Percentiles rank a stretch among this genome's conserved stretches.
Conservation (phyloP, 1,140 invertebrate species). For the Dreissena rostriformis region DNA sequence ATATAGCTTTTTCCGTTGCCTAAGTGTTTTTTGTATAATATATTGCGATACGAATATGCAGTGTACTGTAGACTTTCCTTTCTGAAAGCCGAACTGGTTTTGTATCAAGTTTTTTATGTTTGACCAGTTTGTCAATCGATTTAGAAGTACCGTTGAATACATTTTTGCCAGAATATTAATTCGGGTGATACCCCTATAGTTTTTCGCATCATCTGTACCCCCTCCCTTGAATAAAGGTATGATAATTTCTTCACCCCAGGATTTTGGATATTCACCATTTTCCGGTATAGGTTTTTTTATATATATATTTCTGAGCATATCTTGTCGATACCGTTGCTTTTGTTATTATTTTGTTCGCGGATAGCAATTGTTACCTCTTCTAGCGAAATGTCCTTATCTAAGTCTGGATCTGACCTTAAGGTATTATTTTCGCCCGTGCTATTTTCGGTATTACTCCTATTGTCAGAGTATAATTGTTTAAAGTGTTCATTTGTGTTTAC, state of each 20-base stretch:
- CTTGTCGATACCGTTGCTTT: constrained; percentile 12
- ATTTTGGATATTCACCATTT: constrained; percentile 4
- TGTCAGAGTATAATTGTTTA: too few relatives aligned
- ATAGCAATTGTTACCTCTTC: constrained; percentile 5
- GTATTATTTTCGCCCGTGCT: background rate
- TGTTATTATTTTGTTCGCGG: constrained; percentile 20
- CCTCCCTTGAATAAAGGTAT: constrained; percentile 13
- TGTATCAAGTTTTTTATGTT: background rate
- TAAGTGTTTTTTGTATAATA: constrained; percentile 16
- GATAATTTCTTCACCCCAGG: constrained; percentile 3
- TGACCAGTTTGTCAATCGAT: constrained; percentile 6
- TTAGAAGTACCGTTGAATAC: constrained; percentile 26
- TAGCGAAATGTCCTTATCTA: constrained; percentile 15
- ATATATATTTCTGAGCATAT: constrained; percentile 14
- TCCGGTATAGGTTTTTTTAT: constrained; percentile 6
- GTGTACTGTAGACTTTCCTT: constrained; percentile 9
- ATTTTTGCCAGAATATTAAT: constrained; percentile 26
- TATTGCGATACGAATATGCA: constrained; percentile 32
- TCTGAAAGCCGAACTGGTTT: background rate
- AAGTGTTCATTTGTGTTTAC: background rate
- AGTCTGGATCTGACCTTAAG: background rate
- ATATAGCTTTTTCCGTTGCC: background rate
- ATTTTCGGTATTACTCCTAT: background rate
- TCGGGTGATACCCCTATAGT: constrained; percentile 29
- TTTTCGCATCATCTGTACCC: constrained; percentile 6